Evolutionary conservation across 2,888 invertebrate species (phyloP).

Genomic region (Trachelus tabidus): DNA sequence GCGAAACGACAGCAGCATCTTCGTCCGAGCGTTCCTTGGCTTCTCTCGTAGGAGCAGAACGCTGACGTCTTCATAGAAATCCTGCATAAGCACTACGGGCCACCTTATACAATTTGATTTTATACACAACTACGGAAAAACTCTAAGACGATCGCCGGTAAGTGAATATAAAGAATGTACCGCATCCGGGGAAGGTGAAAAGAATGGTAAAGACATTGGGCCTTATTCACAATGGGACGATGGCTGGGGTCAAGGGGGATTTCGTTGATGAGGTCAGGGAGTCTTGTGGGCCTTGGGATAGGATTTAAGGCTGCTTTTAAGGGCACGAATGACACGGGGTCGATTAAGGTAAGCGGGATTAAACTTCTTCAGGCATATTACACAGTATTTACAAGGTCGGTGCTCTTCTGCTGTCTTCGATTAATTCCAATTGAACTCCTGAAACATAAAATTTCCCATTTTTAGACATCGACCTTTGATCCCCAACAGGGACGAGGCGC

Average conservation of each 20-base stretch:
- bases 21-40: background rate
- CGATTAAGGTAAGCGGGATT: background rate
- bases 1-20: background rate
- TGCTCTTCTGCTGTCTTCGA: slow-evolving; percentile 36
- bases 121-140: slow-evolving; percentile 37
- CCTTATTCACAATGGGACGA: slow-evolving; percentile 26
- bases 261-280: background rate
- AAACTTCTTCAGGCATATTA: slow-evolving; percentile 57
- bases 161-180: background rate
- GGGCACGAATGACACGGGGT: background rate
- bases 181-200: slow-evolving; percentile 8
- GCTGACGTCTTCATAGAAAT: slow-evolving; percentile 7
- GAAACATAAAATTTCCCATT: slow-evolving; percentile 31
- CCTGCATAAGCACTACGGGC: slow-evolving; percentile 44
- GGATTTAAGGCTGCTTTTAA: background rate
- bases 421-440: slow-evolving; percentile 53
- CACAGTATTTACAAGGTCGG: slow-evolving; percentile 60
- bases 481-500: background rate
- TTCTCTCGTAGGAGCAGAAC: background rate
- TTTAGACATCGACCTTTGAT: background rate
- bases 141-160: slow-evolving; percentile 8
- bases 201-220: slow-evolving; percentile 26
- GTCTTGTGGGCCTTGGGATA: background rate
- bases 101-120: slow-evolving; percentile 45
- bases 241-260: background rate